Percentiles rank a stretch among this genome's conserved stretches.
Conservation (phyloP, 2,888 invertebrate genomes). For the Plemyria rubiginata region DNA sequence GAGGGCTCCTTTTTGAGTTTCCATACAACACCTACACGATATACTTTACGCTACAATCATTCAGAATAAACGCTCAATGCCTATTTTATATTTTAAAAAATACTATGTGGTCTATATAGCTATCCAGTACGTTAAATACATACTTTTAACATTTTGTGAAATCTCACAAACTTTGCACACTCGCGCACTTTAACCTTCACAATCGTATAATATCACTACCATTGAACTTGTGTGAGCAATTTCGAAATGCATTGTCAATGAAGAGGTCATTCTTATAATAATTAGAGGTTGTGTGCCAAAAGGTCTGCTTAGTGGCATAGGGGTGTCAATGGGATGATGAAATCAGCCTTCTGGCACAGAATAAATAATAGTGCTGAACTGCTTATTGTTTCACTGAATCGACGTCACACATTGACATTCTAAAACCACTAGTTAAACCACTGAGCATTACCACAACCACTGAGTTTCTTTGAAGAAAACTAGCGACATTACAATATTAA, state of each 20-base stretch:
- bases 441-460: too few species aligned
- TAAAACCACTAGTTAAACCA: too few species aligned
- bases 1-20: too few species aligned
- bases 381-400: background rate
- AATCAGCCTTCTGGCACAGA: conserved; percentile 56
- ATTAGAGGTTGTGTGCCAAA: conserved; percentile 70
- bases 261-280: conserved; percentile 61
- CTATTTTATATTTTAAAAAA: too few species aligned
- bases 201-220: conserved; percentile 45
- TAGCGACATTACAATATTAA: too few species aligned
- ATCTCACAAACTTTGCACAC: background rate
- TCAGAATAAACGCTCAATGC: too few species aligned
- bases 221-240: conserved; percentile 72
- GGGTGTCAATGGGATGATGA: conserved; percentile 73
- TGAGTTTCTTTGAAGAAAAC: too few species aligned
- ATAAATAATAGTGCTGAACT: background rate
- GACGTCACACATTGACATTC: background rate
- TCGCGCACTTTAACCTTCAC: conserved; percentile 19
- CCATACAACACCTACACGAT: too few species aligned
- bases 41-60: too few species aligned
- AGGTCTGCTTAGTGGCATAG: conserved; percentile 51
- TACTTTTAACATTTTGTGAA: background rate
- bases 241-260: conserved; percentile 51
- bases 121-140: too few species aligned
- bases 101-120: too few species aligned